These are phyloP conservation scores for Teleogryllus occipitalis DNA, from an alignment of 1,140 invertebrate species.

Conservation along the genomic window DNA sequence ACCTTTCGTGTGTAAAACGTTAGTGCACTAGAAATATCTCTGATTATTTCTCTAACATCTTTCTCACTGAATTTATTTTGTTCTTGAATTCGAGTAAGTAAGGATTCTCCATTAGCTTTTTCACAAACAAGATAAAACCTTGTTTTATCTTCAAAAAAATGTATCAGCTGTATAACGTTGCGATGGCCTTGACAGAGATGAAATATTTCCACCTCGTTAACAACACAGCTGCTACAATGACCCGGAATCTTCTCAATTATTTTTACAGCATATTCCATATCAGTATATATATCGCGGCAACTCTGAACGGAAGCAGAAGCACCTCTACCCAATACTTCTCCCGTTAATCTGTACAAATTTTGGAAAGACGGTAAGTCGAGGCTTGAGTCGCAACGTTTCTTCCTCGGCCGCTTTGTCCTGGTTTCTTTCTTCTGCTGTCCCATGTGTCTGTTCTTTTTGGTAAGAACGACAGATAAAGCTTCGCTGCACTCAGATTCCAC, in stretches of 20 bases:
- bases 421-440: constrained; percentile 75
- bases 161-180: constrained; percentile 94
- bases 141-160: constrained; percentile 95
- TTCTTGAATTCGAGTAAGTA: constrained; percentile 86
- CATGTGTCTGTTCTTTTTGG: constrained; percentile 46
- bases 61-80: constrained; percentile 87
- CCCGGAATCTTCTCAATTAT: constrained; percentile 93
- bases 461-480: constrained; percentile 26
- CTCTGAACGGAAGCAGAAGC: constrained; percentile 94
- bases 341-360: constrained; percentile 91
- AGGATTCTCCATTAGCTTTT: constrained; percentile 87
- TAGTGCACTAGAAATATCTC: constrained; percentile 88
- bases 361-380: constrained; percentile 80
- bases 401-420: constrained; percentile 73
- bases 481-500: constrained; percentile 11
- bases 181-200: constrained; percentile 93
- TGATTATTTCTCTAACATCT: constrained; percentile 86
- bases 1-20: constrained; percentile 88
- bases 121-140: constrained; percentile 96
- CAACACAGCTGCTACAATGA: constrained; percentile 84
- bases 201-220: constrained; percentile 97
- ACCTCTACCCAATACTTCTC: constrained; percentile 90
- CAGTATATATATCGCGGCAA: constrained; percentile 81
- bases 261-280: constrained; percentile 93
- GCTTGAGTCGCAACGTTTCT: constrained; percentile 78